These are phyloP conservation scores for Paratrypauchen microcephalus DNA, from an alignment of 2,797 vertebrate genomes.

Conservation along the genomic window DNA sequence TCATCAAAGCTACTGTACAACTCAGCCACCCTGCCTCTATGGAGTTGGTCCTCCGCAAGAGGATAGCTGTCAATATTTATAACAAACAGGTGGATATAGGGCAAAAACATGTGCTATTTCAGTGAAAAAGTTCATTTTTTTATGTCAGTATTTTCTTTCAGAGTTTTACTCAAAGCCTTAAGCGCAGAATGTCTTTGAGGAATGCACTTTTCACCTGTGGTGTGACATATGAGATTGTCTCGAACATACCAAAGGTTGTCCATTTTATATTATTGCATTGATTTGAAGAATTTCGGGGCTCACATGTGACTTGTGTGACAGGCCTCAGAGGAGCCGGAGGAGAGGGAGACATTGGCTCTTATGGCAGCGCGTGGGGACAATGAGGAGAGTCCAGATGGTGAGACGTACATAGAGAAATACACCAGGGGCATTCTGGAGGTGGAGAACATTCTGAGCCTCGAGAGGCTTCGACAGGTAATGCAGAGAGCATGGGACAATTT, in stretches of 20 bases:
- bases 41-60: slow-evolving; percentile 94
- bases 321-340: slow-evolving; percentile 97
- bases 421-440: slow-evolving; percentile 92
- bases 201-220: slow-evolving; percentile 90
- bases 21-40: slow-evolving; percentile 95
- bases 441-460: slow-evolving; percentile 93
- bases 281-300: background rate
- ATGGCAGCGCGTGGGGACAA: slow-evolving; percentile 92
- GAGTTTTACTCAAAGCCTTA: slow-evolving; percentile 98
- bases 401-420: slow-evolving; percentile 97
- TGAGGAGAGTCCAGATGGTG: slow-evolving; percentile 86
- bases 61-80: slow-evolving; percentile 96
- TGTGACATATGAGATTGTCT: slow-evolving; percentile 96
- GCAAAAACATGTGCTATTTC: background rate
- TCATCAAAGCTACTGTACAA: slow-evolving; percentile 93
- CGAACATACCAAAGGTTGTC: slow-evolving; percentile 96
- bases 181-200: slow-evolving; percentile 95
- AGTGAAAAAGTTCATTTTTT: background rate
- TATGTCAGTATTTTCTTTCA: slow-evolving; percentile 55
- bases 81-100: slow-evolving; percentile 88
- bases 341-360: slow-evolving; percentile 92
- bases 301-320: slow-evolving; percentile 42
- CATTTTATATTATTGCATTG: background rate
- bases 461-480: slow-evolving; percentile 87
- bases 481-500: background rate